Evolutionary conservation across 2,888 invertebrate species (phyloP).

Genomic region (Brenthis ino): DNA sequence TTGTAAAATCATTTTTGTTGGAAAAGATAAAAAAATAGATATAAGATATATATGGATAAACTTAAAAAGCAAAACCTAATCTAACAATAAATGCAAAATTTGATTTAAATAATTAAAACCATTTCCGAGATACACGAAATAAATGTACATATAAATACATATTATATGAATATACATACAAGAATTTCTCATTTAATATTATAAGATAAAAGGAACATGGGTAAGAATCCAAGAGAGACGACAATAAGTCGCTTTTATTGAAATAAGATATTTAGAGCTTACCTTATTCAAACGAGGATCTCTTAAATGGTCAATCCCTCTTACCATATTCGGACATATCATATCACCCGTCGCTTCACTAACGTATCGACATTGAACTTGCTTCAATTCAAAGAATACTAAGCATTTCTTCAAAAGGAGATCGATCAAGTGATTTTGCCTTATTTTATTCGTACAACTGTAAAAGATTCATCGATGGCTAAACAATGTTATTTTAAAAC

Average conservation of each 20-base stretch:
- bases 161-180: too few relatives aligned
- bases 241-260: not conserved
- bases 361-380: conserved; percentile 70
- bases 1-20: too few relatives aligned
- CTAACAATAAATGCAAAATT: too few relatives aligned
- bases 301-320: conserved; percentile 93
- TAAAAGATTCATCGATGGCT: conserved; percentile 13
- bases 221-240: too few relatives aligned
- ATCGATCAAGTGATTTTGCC: conserved; percentile 17
- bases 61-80: too few relatives aligned
- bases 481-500: conserved; percentile 12
- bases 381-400: conserved; percentile 18
- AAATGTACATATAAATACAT: too few relatives aligned
- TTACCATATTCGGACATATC: conserved; percentile 89
- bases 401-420: conserved; percentile 25
- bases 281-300: conserved; percentile 96
- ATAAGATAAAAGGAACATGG: too few relatives aligned
- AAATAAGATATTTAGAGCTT: conserved; percentile 39
- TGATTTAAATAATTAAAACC: too few relatives aligned
- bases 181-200: too few relatives aligned
- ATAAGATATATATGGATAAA: too few relatives aligned
- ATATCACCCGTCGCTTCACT: conserved; percentile 90
- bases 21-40: too few relatives aligned
- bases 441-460: conserved; percentile 27
- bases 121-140: too few relatives aligned